Conservation (phyloP, 2,888 invertebrate genomes). For the Oscheius sp. region DNA sequence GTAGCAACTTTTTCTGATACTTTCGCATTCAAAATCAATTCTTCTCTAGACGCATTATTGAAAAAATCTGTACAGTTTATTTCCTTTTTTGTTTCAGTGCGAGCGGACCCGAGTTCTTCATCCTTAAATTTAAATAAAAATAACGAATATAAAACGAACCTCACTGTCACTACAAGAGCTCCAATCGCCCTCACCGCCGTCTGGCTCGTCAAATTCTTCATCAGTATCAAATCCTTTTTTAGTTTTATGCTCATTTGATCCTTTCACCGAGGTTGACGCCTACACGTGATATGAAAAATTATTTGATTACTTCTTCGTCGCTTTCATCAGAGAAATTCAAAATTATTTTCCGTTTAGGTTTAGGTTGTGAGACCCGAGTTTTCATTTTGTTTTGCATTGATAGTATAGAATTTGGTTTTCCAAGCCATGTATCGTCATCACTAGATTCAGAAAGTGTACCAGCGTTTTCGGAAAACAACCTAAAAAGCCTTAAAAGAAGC, state of each 20-base stretch:
- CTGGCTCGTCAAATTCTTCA: conserved; percentile 31
- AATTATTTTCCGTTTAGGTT: conserved; percentile 6
- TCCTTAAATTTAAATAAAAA: conserved; percentile 17
- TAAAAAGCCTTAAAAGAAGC: no score
- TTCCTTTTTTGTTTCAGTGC: conserved; percentile 33
- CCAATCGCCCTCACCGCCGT: conserved; percentile 38
- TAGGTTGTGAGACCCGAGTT: conserved; percentile 9
- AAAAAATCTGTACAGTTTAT: conserved; percentile 44
- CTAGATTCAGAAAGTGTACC: conserved; percentile 46
- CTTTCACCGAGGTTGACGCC: conserved; percentile 22
- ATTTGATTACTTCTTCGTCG: conserved; percentile 2
- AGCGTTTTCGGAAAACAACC: no score
- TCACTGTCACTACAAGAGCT: conserved; percentile 49
- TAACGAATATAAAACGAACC: conserved; percentile 8
- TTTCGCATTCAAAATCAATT: conserved; percentile 41
- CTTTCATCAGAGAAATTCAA: conserved; percentile 30
- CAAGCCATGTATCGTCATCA: conserved; percentile 35
- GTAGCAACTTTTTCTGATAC: conserved; percentile 52
- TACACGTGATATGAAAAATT: neutral
- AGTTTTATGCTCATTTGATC: conserved; percentile 16
- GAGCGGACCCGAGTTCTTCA: conserved; percentile 37
- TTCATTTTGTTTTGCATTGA: neutral
- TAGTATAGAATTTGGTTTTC: neutral
- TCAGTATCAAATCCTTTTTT: conserved; percentile 40
- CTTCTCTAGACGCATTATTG: conserved; percentile 40